Base-by-base conservation (phyloP, 2,888 invertebrate genomes). In the Dryocosmus kuriphilus region DNA sequence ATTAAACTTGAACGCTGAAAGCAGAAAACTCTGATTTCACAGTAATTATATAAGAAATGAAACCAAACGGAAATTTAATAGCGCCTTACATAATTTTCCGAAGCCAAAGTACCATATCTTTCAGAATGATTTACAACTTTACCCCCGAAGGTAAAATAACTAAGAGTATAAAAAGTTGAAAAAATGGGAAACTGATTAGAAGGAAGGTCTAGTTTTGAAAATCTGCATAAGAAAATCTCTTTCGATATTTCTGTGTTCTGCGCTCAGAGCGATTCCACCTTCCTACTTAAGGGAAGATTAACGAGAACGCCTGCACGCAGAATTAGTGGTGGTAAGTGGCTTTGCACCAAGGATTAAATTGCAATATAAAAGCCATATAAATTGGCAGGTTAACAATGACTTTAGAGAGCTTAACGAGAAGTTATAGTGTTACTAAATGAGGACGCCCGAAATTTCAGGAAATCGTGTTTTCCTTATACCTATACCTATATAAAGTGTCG, bases 361-460 rank as follows among this genome's bases (percentile, higher is more conserved):
- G 51, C 67, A 27, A 67, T 46, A 67, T 38, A 46, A 67, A 67
- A 51, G 71, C 71, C 4, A 51, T 71, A 71, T 27, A 71, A 71
- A 71, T 71, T 51, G 71, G 71, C 51, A 71, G 30, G 51, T 71
- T 71, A 71, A 71, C 71, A 71, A 71, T 71, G 32, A 71, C 32
- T 46, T 71, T 51, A 51, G 71, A 46, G 51, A 71, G 51, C 71
- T 32, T 71, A 71, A 71, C 71, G 71, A 55, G 71, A 51, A 51
- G 16, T n/a, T 14, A 30, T 51, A 32, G 32, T 71, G 71, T 71
- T 51, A 71, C 51, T 67, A 51, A 71, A 71, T 71, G 71, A 71
- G 71, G 71, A 51, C 71, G 71, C 51, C 71, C 30, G n/a, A 22
- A 71, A 71, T 71, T 71, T 51, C 71, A 32, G 14, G 71, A 51